These are phyloP conservation scores for Pasiphila rectangulata DNA, from an alignment of 2,888 invertebrate species.

Conservation along the genomic window DNA sequence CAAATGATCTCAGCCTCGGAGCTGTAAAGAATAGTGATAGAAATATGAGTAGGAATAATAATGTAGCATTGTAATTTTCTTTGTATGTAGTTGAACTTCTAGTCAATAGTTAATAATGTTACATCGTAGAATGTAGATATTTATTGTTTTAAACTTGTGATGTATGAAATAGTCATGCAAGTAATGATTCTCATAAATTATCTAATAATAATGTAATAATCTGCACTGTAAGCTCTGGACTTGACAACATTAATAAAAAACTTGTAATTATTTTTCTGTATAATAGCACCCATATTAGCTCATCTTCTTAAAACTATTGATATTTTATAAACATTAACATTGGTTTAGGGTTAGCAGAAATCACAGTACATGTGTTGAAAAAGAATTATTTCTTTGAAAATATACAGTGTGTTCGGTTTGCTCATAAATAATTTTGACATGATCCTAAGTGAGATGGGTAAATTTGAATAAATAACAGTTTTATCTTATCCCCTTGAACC, in stretches of 20 bases:
- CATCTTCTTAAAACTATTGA: constrained; percentile 1
- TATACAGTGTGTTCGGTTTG: too few relatives aligned
- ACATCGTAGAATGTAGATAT: constrained; percentile 27
- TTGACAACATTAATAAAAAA: constrained; percentile 5
- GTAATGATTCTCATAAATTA: constrained; percentile 19
- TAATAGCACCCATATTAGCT: constrained; percentile 43
- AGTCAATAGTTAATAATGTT: constrained; percentile 33
- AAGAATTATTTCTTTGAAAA: too few relatives aligned
- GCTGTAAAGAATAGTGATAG: constrained; percentile 57
- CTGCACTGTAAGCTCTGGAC: constrained; percentile 8
- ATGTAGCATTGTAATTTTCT: constrained; percentile 51
- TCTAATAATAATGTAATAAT: constrained; percentile 6
- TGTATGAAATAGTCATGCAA: constrained; percentile 22
- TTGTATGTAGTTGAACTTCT: constrained; percentile 19
- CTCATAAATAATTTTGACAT: too few relatives aligned
- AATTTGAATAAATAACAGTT: too few relatives aligned
- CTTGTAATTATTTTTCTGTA: constrained; percentile 16
- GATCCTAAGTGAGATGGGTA: too few relatives aligned
- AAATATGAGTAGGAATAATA: constrained; percentile 53
- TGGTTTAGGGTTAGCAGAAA: constrained; percentile 19
- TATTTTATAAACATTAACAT: neutral
- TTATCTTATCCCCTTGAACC: too few relatives aligned
- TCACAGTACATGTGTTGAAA: constrained; percentile 31
- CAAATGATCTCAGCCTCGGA: constrained; percentile 73
- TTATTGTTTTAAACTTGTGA: constrained; percentile 3